Evolutionary conservation across 2,797 vertebrate species (phyloP), one percentile per base, ranked within the genome.

Genomic region (Ctenosaura bakeri): DNA sequence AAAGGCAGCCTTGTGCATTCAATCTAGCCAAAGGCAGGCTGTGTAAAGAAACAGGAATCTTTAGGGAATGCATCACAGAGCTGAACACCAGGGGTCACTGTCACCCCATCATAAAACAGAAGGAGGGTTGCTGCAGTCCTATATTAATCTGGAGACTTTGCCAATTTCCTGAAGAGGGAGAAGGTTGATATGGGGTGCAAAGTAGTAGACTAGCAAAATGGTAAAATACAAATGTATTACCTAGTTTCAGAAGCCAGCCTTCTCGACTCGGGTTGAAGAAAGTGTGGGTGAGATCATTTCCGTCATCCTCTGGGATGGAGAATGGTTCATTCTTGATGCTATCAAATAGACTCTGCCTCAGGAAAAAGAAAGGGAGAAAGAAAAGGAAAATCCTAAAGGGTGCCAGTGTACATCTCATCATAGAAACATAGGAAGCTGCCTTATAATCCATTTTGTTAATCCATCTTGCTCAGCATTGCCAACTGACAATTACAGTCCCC

Each of bases 241-340:
- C 99, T 62, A 99, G 97, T 93, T 99, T 99, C 50, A 98, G 98
- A 38, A 99, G 98, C 99, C 99, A 99, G 90, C 99, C 99, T 95
- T 99, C 99, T 0, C 97, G 97, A 93, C 98, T 98, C 0, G 99
- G 98, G 95, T 99, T 99, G 97, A 99, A 99, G 97, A 99, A 99
- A 46, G 98, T 99, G 93, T 99, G 98, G 0, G 98, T 99, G 90
- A 99, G 98, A 93, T 99, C 98, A 0, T 99, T 98, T 35, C 98
- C 98, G 5, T 99, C 98, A 0, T 99, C 98, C 85, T 98, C 97
- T 0, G 99, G 99, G 92, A 99, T 99, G 96, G 99, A 99, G 95
- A 99, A 99, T 0, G 99, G 99, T 92, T 99, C 98, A 0, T 97
- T 98, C 92, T 97, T 98, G 92, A 99, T 99, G 96, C 98, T 99